These are phyloP conservation scores for Papilio protenor DNA, from an alignment of 2,888 invertebrate species.

Conservation along the genomic window DNA sequence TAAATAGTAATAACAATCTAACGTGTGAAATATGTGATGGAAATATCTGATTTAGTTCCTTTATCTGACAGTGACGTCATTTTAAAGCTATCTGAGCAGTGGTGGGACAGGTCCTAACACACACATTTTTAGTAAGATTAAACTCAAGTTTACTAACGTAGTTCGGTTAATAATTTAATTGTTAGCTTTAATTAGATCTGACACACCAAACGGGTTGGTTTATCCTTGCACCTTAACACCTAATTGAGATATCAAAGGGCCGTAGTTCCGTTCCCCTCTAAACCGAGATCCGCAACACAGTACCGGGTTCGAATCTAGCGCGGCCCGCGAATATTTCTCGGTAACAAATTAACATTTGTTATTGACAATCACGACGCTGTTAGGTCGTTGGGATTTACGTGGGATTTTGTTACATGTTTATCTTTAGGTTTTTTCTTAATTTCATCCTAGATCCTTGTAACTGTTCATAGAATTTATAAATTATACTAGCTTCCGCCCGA, in stretches of 20 bases:
- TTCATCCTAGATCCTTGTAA: constrained; percentile 1
- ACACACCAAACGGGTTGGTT: constrained; percentile 18
- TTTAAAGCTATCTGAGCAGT: no score
- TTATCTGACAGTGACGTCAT: no score
- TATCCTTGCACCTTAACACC: constrained; percentile 40
- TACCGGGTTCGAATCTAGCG: constrained; percentile 50
- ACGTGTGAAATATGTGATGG: no score
- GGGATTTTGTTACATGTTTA: constrained; percentile 29
- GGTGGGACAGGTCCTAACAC: background rate
- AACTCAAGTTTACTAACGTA: no score
- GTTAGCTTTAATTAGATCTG: constrained; percentile 4
- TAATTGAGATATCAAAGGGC: constrained; percentile 52
- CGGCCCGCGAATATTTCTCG: constrained; percentile 47
- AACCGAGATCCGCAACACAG: constrained; percentile 56
- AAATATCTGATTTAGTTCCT: no score
- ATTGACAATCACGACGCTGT: constrained; percentile 40
- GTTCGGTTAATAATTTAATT: background rate
- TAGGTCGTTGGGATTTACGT: constrained; percentile 43
- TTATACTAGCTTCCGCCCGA: no score
- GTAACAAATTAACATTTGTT: constrained; percentile 48
- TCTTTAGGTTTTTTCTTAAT: constrained; percentile 13
- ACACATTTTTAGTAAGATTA: background rate
- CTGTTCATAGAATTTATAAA: background rate
- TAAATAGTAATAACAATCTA: no score
- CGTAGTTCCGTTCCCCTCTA: constrained; percentile 50